Evolutionary conservation across 2,888 invertebrate species (phyloP).

Genomic region (Nomada goodeniana): DNA sequence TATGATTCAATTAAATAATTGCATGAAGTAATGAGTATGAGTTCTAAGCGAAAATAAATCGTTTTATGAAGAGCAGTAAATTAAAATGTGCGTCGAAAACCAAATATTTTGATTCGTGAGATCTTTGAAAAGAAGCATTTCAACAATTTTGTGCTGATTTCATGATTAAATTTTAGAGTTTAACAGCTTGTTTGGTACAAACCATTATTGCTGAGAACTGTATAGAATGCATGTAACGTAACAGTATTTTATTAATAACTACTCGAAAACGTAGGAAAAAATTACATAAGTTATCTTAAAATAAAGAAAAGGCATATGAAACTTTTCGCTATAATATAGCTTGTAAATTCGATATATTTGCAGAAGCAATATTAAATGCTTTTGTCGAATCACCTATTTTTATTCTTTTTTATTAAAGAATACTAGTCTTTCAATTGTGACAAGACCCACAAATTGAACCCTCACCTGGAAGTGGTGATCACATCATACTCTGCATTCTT

Average conservation of each 20-base stretch:
- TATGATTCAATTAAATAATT: conserved; percentile 13
- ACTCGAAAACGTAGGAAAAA: neutral
- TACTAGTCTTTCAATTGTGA: conserved; percentile 22
- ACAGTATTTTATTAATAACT: conserved; percentile 15
- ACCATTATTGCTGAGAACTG: conserved; percentile 28
- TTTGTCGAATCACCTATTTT: conserved; percentile 1
- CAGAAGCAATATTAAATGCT: conserved; percentile 54
- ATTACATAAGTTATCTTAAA: conserved; percentile 1
- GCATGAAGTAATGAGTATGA: conserved; percentile 36
- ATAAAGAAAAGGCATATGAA: conserved; percentile 22
- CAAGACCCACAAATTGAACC: conserved; percentile 66
- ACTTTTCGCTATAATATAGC: conserved; percentile 8
- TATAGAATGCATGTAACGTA: conserved; percentile 42
- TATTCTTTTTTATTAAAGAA: neutral
- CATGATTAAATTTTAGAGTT: conserved; percentile 2
- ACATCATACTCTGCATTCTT: conserved; percentile 83
- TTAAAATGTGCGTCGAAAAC: neutral
- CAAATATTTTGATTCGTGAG: conserved; percentile 2
- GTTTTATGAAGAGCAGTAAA: conserved; percentile 22
- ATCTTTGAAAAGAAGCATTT: conserved; percentile 8
- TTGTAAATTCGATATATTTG: conserved; percentile 34
- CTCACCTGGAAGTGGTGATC: conserved; percentile 83
- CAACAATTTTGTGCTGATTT: conserved; percentile 15
- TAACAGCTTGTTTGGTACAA: conserved; percentile 19
- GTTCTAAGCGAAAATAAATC: conserved; percentile 2